Evolutionary conservation across 2,888 invertebrate genomes (phyloP).

Genomic region (Trichopoda pennipes): DNA sequence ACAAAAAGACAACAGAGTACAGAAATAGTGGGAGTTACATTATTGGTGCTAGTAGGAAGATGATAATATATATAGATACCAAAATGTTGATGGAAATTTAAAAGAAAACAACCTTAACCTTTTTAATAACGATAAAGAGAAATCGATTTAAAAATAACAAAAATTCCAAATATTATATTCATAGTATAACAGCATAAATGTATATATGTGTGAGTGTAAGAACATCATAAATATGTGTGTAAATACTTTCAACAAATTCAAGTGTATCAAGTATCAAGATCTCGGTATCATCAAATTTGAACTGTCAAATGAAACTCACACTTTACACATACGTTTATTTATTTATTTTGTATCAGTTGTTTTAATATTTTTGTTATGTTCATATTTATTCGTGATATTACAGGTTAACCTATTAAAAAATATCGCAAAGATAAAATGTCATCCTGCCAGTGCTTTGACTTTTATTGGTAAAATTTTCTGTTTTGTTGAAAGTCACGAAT

Average conservation of each 20-base stretch:
- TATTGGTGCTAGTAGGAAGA: conserved; percentile 17
- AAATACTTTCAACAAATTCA: conserved; percentile 28
- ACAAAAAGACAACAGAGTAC: background rate
- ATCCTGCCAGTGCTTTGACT: background rate
- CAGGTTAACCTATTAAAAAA: background rate
- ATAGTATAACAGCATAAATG: background rate
- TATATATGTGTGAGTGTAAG: background rate
- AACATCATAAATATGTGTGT: background rate
- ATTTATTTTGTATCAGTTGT: conserved; percentile 28
- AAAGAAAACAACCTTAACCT: conserved; percentile 36
- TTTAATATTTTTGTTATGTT: conserved; percentile 10
- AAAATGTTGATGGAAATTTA: background rate
- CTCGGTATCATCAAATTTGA: conserved; percentile 57
- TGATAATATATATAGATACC: conserved; percentile 5
- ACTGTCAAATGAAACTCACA: conserved; percentile 71
- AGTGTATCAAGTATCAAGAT: conserved; percentile 53
- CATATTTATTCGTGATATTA: background rate
- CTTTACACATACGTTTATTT: conserved; percentile 6
- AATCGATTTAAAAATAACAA: conserved; percentile 66
- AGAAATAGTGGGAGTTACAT: background rate
- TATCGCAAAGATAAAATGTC: background rate
- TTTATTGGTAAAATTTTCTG: background rate
- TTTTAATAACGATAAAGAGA: conserved; percentile 54
- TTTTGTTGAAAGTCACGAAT: background rate
- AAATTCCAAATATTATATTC: conserved; percentile 53